These are phyloP conservation scores for Nyctalus aviator DNA, from an alignment of 2,797 vertebrate species.

Conservation along the genomic window DNA sequence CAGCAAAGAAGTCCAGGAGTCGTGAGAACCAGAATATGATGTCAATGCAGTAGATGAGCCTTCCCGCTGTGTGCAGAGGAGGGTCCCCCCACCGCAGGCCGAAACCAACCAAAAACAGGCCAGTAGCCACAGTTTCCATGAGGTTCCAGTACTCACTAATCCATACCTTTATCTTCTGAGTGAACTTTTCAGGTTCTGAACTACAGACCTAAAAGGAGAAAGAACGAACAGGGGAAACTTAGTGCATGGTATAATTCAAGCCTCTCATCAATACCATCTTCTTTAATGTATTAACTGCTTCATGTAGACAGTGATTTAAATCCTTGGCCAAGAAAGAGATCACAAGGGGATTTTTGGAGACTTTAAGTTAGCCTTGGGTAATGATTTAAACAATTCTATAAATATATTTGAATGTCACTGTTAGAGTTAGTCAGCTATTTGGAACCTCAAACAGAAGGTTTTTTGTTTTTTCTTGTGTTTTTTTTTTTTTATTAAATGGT, in stretches of 20 bases:
- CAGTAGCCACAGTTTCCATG: slow-evolving; percentile 93
- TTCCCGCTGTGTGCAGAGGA: slow-evolving; percentile 89
- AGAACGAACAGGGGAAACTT: not conserved
- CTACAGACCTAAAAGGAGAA: slow-evolving; percentile 90
- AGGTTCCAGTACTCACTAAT: slow-evolving; percentile 99
- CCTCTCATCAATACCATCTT: not conserved
- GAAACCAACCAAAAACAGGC: slow-evolving; percentile 94
- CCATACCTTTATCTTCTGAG: slow-evolving; percentile 97
- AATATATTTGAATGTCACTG: not conserved
- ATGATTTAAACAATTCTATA: not conserved
- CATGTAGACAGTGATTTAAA: not conserved
- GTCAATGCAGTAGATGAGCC: slow-evolving; percentile 95
- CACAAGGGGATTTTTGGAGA: not conserved
- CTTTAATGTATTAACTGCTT: not conserved
- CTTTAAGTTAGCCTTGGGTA: not conserved
- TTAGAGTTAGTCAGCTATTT: not conserved
- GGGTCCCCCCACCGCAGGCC: slow-evolving; percentile 90
- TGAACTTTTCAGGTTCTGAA: slow-evolving; percentile 95
- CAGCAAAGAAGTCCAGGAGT: slow-evolving; percentile 95
- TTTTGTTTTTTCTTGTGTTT: not conserved
- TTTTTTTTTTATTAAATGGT: not conserved
- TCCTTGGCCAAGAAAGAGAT: slow-evolving; percentile 11
- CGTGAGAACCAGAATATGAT: slow-evolving; percentile 98
- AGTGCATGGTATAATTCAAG: not conserved
- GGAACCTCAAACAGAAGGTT: not conserved